Base-by-base conservation (phyloP, 2,888 invertebrate genomes). In the Acanthoscelides obtectus region DNA sequence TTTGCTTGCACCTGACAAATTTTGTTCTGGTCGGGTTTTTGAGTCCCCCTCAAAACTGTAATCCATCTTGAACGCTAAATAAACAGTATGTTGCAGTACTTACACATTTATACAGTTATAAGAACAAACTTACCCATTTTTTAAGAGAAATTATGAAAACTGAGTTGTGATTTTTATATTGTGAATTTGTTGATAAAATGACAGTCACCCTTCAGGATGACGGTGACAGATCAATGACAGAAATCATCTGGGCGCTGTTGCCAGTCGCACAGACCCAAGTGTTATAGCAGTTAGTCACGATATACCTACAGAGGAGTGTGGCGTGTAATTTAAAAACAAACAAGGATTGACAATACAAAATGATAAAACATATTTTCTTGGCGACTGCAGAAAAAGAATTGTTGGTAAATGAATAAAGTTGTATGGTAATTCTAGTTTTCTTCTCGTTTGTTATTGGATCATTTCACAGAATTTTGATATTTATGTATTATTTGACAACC, bases 31-130 rank as follows among this genome's bases (percentile, higher is more conserved):
- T 84, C 90, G 92, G 69, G 93, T 89, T 81, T 94, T 90, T 84
- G 93, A 95, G 84, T 97, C 94, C 71, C 98, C 98, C 85, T 98
- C 97, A 84, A 98, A 98, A 81, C 93, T 89, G 80, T 89, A 91
- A 86, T 82, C 82, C 81, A 86, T 80, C 78, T 85, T 86, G 75
- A 83, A 86, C 6, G 84, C 83, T 82, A 70, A 67, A 77, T 25
- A 25, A 45, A 12, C 6, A 45, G 78, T n/a, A n/a, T n/a, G n/a
- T n/a, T n/a, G n/a, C 6, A 45, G 45, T 45, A 45, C 5, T 45
- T 45, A 12, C 6, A 17, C 17, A 45, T 3, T 45, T 45, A 45
- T 45, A 6, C 12, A 25, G 25, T 45, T 45, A 45, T 45, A 45
- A 45, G 45, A 6, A 45, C 17, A 25, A 25, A 12, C 45, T 6